Percentiles rank a stretch among this genome's conserved stretches.
Evolutionary conservation across 2,113 vertebrate species (phyloP).

Genomic region (Chunga burmeisteri): DNA sequence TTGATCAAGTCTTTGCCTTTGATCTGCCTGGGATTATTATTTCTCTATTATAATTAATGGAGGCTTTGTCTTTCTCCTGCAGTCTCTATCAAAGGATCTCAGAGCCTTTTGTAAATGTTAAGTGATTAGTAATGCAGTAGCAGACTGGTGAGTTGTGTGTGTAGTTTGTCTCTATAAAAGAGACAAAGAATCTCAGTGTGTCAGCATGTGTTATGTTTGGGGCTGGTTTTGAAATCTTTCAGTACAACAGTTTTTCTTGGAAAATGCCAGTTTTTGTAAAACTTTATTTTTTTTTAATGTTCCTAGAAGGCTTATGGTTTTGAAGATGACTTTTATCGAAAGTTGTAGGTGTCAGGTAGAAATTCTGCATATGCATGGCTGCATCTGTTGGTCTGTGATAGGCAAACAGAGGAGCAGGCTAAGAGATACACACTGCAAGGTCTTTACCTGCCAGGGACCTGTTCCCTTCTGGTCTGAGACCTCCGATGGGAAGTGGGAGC

Average conservation of each 20-base stretch:
- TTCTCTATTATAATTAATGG: not conserved
- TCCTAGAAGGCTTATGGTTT: not conserved
- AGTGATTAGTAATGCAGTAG: not conserved
- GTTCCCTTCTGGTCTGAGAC: not conserved
- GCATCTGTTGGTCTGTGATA: not conserved
- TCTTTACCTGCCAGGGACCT: not conserved
- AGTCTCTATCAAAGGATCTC: not conserved
- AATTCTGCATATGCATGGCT: not conserved
- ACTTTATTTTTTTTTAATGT: not conserved
- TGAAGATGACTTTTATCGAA: not conserved
- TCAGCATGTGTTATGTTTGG: not conserved
- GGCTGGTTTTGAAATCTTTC: not conserved
- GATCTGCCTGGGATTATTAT: constrained; percentile 1
- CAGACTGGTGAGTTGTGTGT: not conserved
- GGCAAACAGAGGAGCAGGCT: not conserved
- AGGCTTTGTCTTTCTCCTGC: not conserved
- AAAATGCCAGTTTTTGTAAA: not conserved
- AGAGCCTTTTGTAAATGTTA: not conserved
- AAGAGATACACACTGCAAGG: not conserved
- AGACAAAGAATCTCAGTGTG: not conserved
- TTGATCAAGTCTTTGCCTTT: not conserved
- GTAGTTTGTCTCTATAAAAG: not conserved
- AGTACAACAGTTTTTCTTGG: not conserved
- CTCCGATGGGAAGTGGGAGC: not conserved
- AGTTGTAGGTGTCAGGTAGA: not conserved